A percentile compares a stretch with the other conserved stretches of the same genome.
phyloP scores from a whole-genome alignment of 2,113 vertebrate genomes.

The Gadus macrocephalus region DNA sequence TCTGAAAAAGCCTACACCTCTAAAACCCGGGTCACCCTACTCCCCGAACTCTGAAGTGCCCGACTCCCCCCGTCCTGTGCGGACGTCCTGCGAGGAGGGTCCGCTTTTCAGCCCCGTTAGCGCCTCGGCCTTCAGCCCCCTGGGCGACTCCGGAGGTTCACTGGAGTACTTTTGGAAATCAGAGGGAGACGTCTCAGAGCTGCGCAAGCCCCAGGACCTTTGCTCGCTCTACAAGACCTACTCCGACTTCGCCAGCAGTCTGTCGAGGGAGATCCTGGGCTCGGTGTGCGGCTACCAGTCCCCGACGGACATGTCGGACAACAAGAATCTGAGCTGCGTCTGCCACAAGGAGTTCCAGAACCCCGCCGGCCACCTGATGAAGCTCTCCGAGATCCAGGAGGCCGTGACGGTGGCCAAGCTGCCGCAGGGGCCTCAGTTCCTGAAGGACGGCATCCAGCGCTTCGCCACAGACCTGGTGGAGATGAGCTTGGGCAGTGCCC shows the following conservation, averaged over 20 bases:
- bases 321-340: slow-evolving; percentile 76
- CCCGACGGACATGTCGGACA: slow-evolving; percentile 69
- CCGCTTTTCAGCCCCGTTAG: slow-evolving; percentile 88
- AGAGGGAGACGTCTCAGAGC: slow-evolving; percentile 57
- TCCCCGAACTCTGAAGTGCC: slow-evolving; percentile 76
- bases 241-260: slow-evolving; percentile 82
- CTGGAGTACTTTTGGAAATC: slow-evolving; percentile 82
- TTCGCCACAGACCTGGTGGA: slow-evolving; percentile 92
- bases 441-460: slow-evolving; percentile 90
- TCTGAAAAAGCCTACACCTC: slow-evolving; percentile 91
- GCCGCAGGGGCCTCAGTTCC: slow-evolving; percentile 77
- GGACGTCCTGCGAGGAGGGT: slow-evolving; percentile 80
- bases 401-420: slow-evolving; percentile 70
- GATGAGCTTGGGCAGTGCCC: slow-evolving; percentile 89
- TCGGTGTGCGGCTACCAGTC: slow-evolving; percentile 81
- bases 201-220: slow-evolving; percentile 69
- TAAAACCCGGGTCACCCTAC: slow-evolving; percentile 85
- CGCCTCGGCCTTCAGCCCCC: slow-evolving; percentile 91
- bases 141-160: slow-evolving; percentile 73
- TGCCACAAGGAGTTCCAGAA: slow-evolving; percentile 75
- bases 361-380: slow-evolving; percentile 70
- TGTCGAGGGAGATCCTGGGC: slow-evolving; percentile 86
- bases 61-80: slow-evolving; percentile 81
- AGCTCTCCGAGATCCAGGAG: slow-evolving; percentile 76
- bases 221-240: slow-evolving; percentile 76